Conservation (phyloP, 1,140 invertebrate genomes). For the Antheraea mylitta region DNA sequence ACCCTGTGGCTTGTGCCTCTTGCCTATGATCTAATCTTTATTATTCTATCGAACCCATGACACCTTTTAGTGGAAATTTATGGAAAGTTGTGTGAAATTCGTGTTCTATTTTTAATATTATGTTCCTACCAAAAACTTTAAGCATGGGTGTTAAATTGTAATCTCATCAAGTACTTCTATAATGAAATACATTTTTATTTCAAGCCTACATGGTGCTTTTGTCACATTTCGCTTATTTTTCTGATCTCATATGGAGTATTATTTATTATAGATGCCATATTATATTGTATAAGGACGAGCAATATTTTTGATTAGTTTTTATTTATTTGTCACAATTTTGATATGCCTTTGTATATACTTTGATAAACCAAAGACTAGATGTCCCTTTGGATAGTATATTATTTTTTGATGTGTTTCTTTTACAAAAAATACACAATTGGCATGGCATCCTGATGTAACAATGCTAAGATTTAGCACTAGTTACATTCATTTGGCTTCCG, state of each 20-base stretch:
- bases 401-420: slow-evolving; percentile 32
- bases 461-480: slow-evolving; percentile 41
- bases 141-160: slow-evolving; percentile 22
- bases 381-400: slow-evolving; percentile 57
- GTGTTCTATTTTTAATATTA: no score
- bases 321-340: slow-evolving; percentile 49
- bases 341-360: slow-evolving; percentile 60
- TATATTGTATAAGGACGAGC: slow-evolving; percentile 55
- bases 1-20: no score
- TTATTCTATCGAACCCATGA: no score
- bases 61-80: no score
- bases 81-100: no score
- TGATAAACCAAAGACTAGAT: slow-evolving; percentile 70
- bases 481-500: slow-evolving; percentile 23
- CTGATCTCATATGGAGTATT: slow-evolving; percentile 77
- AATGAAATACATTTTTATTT: slow-evolving; percentile 21
- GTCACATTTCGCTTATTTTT: slow-evolving; percentile 54
- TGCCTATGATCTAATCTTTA: no score
- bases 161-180: background rate
- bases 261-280: slow-evolving; percentile 73
- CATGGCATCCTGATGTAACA: slow-evolving; percentile 37
- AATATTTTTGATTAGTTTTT: slow-evolving; percentile 53
- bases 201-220: slow-evolving; percentile 58
- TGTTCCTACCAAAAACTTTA: no score
- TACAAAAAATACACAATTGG: slow-evolving; percentile 32